These are phyloP conservation scores for Adoxophyes honmai DNA, from an alignment of 1,140 invertebrate genomes.

Conservation along the genomic window DNA sequence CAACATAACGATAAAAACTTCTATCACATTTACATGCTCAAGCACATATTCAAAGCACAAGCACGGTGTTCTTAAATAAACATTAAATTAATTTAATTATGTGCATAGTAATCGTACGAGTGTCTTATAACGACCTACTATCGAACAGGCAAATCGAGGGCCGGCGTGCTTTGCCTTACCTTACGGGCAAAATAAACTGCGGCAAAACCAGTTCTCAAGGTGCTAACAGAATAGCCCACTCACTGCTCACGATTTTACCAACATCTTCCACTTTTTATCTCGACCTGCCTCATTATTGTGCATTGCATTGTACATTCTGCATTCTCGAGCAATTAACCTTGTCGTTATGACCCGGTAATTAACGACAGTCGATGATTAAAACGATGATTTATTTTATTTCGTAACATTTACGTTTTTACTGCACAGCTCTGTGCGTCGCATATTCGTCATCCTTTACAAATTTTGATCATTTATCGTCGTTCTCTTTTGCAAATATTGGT, in stretches of 20 bases:
- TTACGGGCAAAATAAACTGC: conserved; percentile 12
- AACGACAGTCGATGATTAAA: conserved; percentile 33
- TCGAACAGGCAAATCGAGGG: conserved; percentile 10
- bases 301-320: conserved; percentile 32
- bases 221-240: conserved; percentile 16
- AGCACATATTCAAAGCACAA: too few species aligned
- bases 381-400: conserved; percentile 50
- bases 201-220: conserved; percentile 15
- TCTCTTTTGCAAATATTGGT: conserved; percentile 20
- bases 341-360: conserved; percentile 24
- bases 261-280: conserved; percentile 22
- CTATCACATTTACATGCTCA: too few species aligned
- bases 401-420: conserved; percentile 35
- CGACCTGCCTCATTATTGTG: conserved; percentile 17
- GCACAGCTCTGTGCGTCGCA: conserved; percentile 34
- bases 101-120: conserved; percentile 4
- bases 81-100: conserved; percentile 10
- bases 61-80: not conserved
- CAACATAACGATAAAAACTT: too few species aligned
- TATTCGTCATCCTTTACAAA: conserved; percentile 21
- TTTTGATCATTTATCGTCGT: conserved; percentile 19
- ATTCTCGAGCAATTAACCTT: conserved; percentile 47
- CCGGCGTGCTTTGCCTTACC: conserved; percentile 10
- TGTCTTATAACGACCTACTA: conserved; percentile 11
- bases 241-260: conserved; percentile 32